Conservation (phyloP, 2,888 invertebrate genomes). For the Bruchidius siliquastri region DNA sequence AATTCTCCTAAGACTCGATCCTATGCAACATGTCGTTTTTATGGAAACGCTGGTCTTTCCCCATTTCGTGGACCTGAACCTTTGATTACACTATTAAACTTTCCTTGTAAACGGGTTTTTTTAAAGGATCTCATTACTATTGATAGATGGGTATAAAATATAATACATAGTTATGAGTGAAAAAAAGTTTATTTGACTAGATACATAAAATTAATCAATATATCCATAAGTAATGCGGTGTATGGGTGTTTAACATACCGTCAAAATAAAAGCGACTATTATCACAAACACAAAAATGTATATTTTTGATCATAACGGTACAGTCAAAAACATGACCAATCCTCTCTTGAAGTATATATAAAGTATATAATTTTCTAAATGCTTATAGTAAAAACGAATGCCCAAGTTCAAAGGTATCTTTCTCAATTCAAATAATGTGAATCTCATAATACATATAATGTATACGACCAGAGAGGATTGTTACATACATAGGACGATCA, state of each 20-base stretch:
- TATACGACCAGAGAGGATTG: neutral
- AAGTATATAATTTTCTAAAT: neutral
- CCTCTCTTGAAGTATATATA: neutral
- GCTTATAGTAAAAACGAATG: neutral
- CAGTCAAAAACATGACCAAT: neutral
- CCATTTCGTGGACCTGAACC: too few relatives aligned
- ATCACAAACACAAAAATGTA: slow-evolving; percentile 25
- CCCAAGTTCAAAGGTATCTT: neutral
- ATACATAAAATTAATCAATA: slow-evolving; percentile 21
- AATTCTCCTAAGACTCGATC: too few relatives aligned
- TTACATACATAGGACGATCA: neutral
- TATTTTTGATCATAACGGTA: neutral
- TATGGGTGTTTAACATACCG: slow-evolving; percentile 12
- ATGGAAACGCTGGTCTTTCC: too few relatives aligned
- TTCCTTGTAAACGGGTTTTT: too few relatives aligned
- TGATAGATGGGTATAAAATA: neutral
- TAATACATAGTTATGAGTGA: slow-evolving; percentile 14
- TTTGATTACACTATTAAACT: too few relatives aligned
- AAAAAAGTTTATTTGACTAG: slow-evolving; percentile 33
- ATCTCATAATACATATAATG: neutral
- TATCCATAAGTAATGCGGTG: slow-evolving; percentile 22
- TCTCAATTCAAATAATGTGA: neutral
- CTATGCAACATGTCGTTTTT: too few relatives aligned
- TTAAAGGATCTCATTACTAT: too few relatives aligned
- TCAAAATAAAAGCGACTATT: slow-evolving; percentile 20